Evolutionary conservation across 2,888 invertebrate species (phyloP).

Genomic region (Synergus umbraculus): DNA sequence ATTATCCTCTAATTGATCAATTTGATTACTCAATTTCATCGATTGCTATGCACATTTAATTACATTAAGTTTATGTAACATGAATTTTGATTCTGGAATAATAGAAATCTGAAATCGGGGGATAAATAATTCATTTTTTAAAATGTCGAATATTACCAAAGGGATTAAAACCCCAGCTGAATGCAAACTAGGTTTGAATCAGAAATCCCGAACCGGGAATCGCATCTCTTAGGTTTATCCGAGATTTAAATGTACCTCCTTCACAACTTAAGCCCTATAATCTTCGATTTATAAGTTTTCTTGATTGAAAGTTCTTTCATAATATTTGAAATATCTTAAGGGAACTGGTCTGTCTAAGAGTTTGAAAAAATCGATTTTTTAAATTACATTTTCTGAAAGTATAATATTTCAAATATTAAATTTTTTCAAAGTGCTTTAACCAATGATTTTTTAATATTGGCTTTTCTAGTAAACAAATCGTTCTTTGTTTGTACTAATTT

Average conservation of each 20-base stretch:
- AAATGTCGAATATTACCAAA: not conserved
- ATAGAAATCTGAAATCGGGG: not conserved
- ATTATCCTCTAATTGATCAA: not conserved
- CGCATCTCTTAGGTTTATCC: not conserved
- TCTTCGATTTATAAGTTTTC: conserved; percentile 5
- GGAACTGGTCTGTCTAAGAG: too few relatives aligned
- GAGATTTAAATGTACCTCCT: not conserved
- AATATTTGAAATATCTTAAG: not conserved
- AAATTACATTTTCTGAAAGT: too few relatives aligned
- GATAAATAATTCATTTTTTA: not conserved
- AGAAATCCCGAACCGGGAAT: not conserved
- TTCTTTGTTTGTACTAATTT: not conserved
- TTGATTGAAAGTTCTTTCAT: not conserved
- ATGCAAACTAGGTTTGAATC: not conserved
- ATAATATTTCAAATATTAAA: too few relatives aligned
- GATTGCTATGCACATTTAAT: not conserved
- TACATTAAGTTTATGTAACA: not conserved
- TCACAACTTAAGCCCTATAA: not conserved
- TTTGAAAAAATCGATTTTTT: too few relatives aligned
- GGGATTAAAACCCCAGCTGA: not conserved
- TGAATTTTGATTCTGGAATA: not conserved
- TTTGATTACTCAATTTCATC: not conserved
- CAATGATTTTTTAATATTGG: not conserved
- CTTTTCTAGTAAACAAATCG: not conserved
- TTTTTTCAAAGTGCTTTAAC: not conserved